Percentiles rank a stretch among this genome's conserved stretches.
phyloP scores from a whole-genome alignment of 2,113 vertebrate species.

The Pyxicephalus adspersus region DNA sequence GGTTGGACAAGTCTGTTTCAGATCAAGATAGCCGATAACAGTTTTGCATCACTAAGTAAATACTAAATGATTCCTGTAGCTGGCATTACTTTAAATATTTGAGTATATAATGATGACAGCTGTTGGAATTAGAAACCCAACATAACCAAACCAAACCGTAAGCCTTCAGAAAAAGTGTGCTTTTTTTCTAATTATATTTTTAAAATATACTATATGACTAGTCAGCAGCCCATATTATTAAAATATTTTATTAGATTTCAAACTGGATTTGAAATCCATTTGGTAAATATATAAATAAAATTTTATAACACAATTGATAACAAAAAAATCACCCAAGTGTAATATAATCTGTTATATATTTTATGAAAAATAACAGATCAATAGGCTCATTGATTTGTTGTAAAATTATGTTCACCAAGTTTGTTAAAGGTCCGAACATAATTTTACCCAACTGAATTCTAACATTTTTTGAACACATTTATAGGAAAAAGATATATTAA shows the following conservation, averaged over 20 bases:
- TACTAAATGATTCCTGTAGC: neutral
- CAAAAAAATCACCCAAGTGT: neutral
- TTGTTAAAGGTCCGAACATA: too few species aligned
- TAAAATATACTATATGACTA: neutral
- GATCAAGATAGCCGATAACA: neutral
- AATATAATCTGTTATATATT: too few species aligned
- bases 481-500: too few species aligned
- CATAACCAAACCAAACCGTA: neutral
- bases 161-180: neutral
- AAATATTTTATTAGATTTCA: conserved; percentile 28
- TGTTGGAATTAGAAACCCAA: neutral
- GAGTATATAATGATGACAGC: neutral
- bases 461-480: too few species aligned
- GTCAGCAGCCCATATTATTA: neutral
- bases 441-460: too few species aligned
- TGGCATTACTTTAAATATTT: neutral
- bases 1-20: too few species aligned
- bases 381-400: too few species aligned
- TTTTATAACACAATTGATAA: neutral
- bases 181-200: conserved; percentile 13
- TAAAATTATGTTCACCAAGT: too few species aligned
- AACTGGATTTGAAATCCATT: conserved; percentile 42
- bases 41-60: neutral
- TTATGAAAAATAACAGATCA: too few species aligned
- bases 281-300: conserved; percentile 1